Conservation (phyloP, 2,113 vertebrate genomes). For the Pterocles burchelli region DNA sequence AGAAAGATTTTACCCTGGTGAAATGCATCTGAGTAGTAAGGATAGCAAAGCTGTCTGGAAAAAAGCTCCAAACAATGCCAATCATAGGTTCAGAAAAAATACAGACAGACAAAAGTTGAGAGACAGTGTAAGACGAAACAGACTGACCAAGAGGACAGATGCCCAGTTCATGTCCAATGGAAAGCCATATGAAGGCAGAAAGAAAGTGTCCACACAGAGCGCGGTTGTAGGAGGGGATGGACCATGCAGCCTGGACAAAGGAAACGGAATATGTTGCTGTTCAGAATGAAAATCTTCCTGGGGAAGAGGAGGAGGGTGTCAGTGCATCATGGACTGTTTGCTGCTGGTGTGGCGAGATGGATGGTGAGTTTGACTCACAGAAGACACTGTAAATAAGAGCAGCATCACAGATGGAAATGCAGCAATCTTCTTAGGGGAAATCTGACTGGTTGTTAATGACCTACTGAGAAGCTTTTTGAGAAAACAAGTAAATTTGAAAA, state of each 20-base stretch:
- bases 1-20: neutral
- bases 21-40: neutral
- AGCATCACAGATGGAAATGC: neutral
- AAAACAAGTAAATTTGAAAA: neutral
- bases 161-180: neutral
- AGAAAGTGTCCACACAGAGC: neutral
- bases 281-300: neutral
- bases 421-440: neutral
- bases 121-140: neutral
- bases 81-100: neutral
- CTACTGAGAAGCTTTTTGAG: neutral
- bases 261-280: neutral
- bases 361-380: neutral
- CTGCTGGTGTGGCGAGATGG: neutral
- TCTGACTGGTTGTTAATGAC: neutral
- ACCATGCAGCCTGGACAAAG: neutral
- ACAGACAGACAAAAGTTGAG: neutral
- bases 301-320: neutral
- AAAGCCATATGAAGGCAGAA: neutral
- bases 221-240: neutral
- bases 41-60: neutral
- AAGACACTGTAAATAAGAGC: neutral
- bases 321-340: neutral
- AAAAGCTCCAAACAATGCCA: slow-evolving; percentile 2
- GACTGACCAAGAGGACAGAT: neutral